These are phyloP conservation scores for Embidobia sp. DNA, from an alignment of 2,888 invertebrate species.

Conservation along the genomic window DNA sequence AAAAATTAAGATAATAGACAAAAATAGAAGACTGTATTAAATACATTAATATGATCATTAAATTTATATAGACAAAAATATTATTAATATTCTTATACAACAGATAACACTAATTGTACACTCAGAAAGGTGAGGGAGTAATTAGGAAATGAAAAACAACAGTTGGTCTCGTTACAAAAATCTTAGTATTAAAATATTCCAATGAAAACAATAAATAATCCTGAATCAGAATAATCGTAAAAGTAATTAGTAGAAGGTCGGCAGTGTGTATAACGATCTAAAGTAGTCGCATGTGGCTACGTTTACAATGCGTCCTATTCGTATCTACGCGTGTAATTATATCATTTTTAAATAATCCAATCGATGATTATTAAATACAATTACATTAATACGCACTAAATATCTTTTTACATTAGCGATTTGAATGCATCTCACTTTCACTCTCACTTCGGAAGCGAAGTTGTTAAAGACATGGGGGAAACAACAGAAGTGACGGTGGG, in stretches of 20 bases:
- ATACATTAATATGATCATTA: too few relatives aligned
- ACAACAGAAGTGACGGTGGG: conserved; percentile 45
- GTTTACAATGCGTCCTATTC: conserved; percentile 74
- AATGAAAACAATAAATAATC: conserved; percentile 82
- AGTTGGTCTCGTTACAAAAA: conserved; percentile 79
- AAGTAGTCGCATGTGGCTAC: conserved; percentile 76
- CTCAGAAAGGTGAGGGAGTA: too few relatives aligned
- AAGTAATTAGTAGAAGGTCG: conserved; percentile 79
- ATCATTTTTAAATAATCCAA: conserved; percentile 76
- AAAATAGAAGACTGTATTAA: too few relatives aligned
- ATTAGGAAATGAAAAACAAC: conserved; percentile 43
- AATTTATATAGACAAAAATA: too few relatives aligned
- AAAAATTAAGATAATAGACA: too few relatives aligned
- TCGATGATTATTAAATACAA: conserved; percentile 73
- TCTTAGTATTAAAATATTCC: conserved; percentile 82
- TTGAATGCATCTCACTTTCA: conserved; percentile 56
- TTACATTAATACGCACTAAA: conserved; percentile 69
- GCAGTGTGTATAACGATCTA: conserved; percentile 80
- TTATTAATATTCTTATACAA: too few relatives aligned
- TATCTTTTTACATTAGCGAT: conserved; percentile 68
- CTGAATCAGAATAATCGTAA: conserved; percentile 78
- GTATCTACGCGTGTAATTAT: conserved; percentile 68
- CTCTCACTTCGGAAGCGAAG: conserved; percentile 61
- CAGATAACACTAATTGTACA: too few relatives aligned
- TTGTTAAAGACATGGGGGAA: conserved; percentile 27